Evolutionary conservation across 1,140 invertebrate genomes (phyloP), one percentile per base, ranked within the genome.

Genomic region (Drosophila pachea): DNA sequence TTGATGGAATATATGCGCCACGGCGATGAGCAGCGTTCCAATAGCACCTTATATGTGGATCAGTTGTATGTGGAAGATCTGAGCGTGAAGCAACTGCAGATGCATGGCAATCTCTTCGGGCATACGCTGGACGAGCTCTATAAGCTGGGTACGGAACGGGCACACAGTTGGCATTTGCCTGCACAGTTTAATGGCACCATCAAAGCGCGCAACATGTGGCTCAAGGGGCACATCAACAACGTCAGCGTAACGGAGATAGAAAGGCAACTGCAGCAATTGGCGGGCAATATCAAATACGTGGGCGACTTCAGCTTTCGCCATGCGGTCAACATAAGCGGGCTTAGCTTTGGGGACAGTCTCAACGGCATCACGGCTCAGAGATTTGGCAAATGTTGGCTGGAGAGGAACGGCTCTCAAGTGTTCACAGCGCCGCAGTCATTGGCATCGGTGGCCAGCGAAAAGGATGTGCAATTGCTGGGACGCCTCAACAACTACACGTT

Each of bases 401-500:
- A 83, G 16, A 60, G 38, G 31, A 42, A 12, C 11, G 76, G 81
- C 0, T 60, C 69, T 7, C 83, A 89, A 55, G 48, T 55, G 0
- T 89, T 89, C 22, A 87, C 76, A 3, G 83, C 73, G 6, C 69
- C 63, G 2, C 88, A 88, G 53, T 62, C 47, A 0, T 50, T 88
- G 11, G 72, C 83, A 0, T 64, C 60, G 1, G 42, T 91, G 8
- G 65, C 68, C 7, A 78, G 88, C 14, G 63, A 65, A 5, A 59
- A 78, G 2, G 78, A 88, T 14, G 50, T 90, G 12, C 36, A 59
- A 74, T 81, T 77, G 11, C 58, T 31, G 50, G 86, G 76, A 54
- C 73, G 60, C 7, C 81, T 91, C 7, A 91, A 90, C 69, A 73
- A 88, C 35, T 68, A 87, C 16, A 74, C 86, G 14, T 49, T 91